Evolutionary conservation across 2,113 vertebrate genomes (phyloP).

Genomic region (Clarias macrocephalus): DNA sequence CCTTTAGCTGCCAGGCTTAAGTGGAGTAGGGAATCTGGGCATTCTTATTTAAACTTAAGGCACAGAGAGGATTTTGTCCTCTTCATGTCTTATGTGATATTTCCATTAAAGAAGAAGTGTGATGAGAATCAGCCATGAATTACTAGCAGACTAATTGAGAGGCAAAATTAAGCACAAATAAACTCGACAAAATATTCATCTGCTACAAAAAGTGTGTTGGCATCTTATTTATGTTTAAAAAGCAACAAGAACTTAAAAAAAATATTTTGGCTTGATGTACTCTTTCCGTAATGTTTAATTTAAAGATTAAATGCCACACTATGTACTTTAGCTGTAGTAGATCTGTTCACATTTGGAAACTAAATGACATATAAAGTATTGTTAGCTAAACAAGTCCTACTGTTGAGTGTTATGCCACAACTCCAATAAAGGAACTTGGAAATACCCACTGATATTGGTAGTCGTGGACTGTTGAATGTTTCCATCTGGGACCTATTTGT

Average conservation of each 20-base stretch:
- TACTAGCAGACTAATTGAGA: background rate
- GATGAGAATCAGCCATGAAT: background rate
- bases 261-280: background rate
- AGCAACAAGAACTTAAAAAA: too few species aligned
- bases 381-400: too few species aligned
- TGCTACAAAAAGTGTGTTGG: background rate
- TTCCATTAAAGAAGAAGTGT: background rate
- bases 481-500: too few species aligned
- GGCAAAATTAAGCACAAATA: background rate
- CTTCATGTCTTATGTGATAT: background rate
- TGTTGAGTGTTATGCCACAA: too few species aligned
- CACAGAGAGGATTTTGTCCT: background rate
- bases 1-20: conserved; percentile 27
- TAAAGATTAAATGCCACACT: background rate
- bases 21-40: background rate
- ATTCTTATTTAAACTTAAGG: conserved; percentile 29
- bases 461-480: too few species aligned
- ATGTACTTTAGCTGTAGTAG: too few species aligned
- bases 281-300: background rate
- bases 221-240: background rate
- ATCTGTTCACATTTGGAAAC: too few species aligned
- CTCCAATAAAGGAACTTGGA: too few species aligned
- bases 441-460: too few species aligned
- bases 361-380: too few species aligned
- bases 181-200: background rate